These are phyloP conservation scores for Andrena haemorrhoa DNA, from an alignment of 2,888 invertebrate species.

Conservation along the genomic window DNA sequence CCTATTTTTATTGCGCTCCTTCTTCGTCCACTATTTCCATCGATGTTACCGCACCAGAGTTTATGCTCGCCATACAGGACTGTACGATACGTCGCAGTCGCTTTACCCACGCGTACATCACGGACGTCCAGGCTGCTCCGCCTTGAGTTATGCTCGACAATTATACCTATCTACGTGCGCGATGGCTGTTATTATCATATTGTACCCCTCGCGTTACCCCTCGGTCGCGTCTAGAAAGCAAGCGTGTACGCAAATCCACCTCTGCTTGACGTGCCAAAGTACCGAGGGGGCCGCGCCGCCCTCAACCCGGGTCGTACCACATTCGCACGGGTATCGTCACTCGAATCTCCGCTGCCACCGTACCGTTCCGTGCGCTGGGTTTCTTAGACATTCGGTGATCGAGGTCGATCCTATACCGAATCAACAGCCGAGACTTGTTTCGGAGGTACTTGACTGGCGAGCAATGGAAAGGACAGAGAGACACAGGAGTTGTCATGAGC, in stretches of 20 bases:
- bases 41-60: background rate
- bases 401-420: background rate
- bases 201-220: constrained; percentile 58
- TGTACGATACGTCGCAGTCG: constrained; percentile 70
- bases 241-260: constrained; percentile 49
- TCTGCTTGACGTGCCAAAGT: constrained; percentile 48
- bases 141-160: constrained; percentile 83
- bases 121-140: constrained; percentile 79
- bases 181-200: constrained; percentile 81
- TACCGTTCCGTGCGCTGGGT: no score
- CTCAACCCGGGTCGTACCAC: no score
- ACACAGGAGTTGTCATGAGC: no score
- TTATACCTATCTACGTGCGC: constrained; percentile 81
- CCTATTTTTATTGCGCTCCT: constrained; percentile 23
- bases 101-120: constrained; percentile 82
- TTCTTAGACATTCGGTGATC: background rate
- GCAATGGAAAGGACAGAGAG: no score
- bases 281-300: constrained; percentile 54
- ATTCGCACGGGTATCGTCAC: no score
- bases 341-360: no score
- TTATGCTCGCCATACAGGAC: no score
- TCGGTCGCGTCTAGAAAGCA: constrained; percentile 45
- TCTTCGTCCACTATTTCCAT: constrained; percentile 44
- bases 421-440: no score
- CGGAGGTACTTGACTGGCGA: background rate